Base-by-base conservation (phyloP, 2,797 vertebrate species). In the Silurus lanzhouensis region DNA sequence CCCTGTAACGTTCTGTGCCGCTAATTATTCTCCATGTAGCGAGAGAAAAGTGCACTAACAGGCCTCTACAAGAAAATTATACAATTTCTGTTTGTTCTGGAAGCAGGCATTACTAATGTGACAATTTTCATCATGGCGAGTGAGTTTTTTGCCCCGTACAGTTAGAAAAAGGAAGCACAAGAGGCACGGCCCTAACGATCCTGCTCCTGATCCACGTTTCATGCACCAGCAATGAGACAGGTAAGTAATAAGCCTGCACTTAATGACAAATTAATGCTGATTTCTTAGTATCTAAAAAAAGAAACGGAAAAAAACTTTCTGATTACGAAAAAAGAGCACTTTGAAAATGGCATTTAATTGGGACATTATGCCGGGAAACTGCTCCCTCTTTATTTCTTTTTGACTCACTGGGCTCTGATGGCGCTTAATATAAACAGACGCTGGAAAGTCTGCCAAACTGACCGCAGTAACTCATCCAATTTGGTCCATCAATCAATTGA, bases 1-100 rank as follows among this genome's bases (percentile, higher is more conserved):
- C 27, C 27, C 25, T 60, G 57, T 38, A 60, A 77, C 60, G 17
- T 60, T 60, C 57, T 22, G 27, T 27, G 60, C 25, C 55, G 38
- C 75, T 77, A 77, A 60, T 77, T 77, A 77, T 77, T 77, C 75
- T 60, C 75, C 38, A 38, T 5, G 25, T 75, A 19, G 2, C 31
- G 74, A 12, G 55, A 76, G 17, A 77, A 38, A 60, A 60, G 17
- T 27, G 60, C 75, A 58, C 27, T 77, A 38, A 38, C 55, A 31
- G 75, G 75, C 27, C 17, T 58, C 27, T 13, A 58, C 75, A 77
- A 31, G 17, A 58, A 31, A 77, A 58, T 3, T 15, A 31, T 58
- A 12, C 2, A 25, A 38, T 76, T 57, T 31, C 52, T 31, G 75
- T 77, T 77, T 77, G 27, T 7, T 77, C 75, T 60, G 75, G 38